Conservation (phyloP, 2,888 invertebrate species). For the Archaeoteleia sp. region DNA sequence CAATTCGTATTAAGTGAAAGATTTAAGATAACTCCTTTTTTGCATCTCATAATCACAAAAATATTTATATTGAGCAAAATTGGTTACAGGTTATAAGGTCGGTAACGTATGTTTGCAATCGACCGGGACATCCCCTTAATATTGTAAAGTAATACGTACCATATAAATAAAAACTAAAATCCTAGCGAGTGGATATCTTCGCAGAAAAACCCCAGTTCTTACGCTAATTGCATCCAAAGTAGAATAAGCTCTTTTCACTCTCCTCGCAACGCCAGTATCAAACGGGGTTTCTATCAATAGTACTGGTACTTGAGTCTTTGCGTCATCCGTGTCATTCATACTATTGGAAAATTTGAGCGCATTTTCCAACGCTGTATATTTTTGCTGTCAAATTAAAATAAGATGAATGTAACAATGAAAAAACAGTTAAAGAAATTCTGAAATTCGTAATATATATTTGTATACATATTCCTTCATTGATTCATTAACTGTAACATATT, state of each 20-base stretch:
- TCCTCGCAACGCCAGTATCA: slow-evolving; percentile 84
- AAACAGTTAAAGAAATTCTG: slow-evolving; percentile 52
- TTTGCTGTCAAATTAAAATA: slow-evolving; percentile 75
- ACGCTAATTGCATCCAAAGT: slow-evolving; percentile 86
- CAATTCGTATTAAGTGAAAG: no score
- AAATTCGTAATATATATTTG: slow-evolving; percentile 65
- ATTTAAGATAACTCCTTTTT: no score
- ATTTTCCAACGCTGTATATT: slow-evolving; percentile 78
- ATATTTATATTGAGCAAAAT: no score
- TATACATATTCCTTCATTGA: no score
- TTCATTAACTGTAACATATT: slow-evolving; percentile 10
- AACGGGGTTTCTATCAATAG: slow-evolving; percentile 85
- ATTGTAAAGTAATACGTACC: slow-evolving; percentile 76
- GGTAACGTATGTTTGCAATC: no score
- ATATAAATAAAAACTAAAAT: slow-evolving; percentile 90
- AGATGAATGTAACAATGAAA: neutral
- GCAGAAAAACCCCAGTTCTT: slow-evolving; percentile 85
- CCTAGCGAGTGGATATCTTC: slow-evolving; percentile 88
- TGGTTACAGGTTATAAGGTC: no score
- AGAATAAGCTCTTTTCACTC: slow-evolving; percentile 86
- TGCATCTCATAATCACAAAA: no score
- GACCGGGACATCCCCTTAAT: no score
- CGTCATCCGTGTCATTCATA: slow-evolving; percentile 82
- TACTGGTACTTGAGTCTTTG: slow-evolving; percentile 81
- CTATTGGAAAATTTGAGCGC: slow-evolving; percentile 77